Evolutionary conservation across 2,113 vertebrate species (phyloP).

Genomic region (Noctilio leporinus): DNA sequence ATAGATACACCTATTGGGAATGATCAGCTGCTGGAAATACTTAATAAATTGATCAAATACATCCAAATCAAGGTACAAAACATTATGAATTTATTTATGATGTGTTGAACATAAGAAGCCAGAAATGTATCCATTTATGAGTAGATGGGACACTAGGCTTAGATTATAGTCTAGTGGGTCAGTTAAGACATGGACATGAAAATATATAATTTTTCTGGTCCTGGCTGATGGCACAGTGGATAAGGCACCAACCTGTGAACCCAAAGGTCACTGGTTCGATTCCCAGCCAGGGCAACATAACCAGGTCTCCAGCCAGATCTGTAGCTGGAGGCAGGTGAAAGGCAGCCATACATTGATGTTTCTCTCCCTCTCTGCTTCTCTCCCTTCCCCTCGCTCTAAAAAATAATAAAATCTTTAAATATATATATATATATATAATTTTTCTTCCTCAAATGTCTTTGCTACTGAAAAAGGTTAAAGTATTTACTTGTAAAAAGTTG

Average conservation of each 20-base stretch:
- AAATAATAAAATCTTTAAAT: no score
- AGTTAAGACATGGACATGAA: neutral
- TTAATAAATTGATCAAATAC: constrained; percentile 90
- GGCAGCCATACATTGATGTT: no score
- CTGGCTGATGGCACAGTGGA: no score
- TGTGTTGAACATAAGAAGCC: neutral
- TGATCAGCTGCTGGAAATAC: constrained; percentile 85
- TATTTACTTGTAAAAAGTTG: neutral
- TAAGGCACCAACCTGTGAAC: no score
- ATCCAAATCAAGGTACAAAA: constrained; percentile 90
- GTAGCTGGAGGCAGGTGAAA: no score
- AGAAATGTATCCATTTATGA: neutral
- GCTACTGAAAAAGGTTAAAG: neutral
- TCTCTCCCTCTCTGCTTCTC: no score
- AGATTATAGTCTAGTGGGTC: neutral
- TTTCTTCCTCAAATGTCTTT: neutral
- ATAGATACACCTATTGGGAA: constrained; percentile 91
- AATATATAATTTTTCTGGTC: no score
- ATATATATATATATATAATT: no score
- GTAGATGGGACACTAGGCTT: neutral
- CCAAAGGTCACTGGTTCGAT: no score
- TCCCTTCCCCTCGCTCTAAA: no score
- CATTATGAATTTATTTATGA: neutral
- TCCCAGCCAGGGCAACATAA: no score
- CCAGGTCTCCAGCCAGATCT: no score